Evolutionary conservation across 2,888 invertebrate species (phyloP).

Genomic region (Suillia variegata): DNA sequence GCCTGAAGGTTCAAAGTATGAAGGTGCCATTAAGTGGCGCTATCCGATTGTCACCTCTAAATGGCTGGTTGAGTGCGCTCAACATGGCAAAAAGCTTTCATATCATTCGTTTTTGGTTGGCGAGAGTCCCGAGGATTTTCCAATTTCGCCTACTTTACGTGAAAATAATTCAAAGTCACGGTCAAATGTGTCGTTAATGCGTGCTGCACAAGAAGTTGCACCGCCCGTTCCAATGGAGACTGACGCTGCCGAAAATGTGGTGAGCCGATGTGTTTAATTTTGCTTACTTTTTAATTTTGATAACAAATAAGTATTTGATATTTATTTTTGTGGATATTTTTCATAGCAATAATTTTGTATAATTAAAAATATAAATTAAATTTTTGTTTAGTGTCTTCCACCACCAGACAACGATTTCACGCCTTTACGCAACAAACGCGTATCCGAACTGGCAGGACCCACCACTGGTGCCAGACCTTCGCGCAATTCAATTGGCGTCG

Average conservation of each 20-base stretch:
- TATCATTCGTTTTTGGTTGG: slow-evolving; percentile 68
- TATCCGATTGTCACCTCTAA: slow-evolving; percentile 77
- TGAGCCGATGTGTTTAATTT: background rate
- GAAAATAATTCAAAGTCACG: slow-evolving; percentile 39
- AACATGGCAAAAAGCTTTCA: slow-evolving; percentile 63
- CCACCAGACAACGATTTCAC: too few relatives aligned
- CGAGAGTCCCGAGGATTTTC: slow-evolving; percentile 56
- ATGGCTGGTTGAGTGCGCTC: slow-evolving; percentile 77
- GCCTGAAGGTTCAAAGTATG: slow-evolving; percentile 79
- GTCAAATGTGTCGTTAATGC: too few relatives aligned
- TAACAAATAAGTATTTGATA: too few relatives aligned
- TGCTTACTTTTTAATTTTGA: too few relatives aligned
- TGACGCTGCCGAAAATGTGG: slow-evolving; percentile 36
- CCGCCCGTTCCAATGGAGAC: slow-evolving; percentile 26
- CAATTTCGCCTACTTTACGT: slow-evolving; percentile 40
- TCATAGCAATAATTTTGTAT: too few relatives aligned
- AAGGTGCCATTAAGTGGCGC: slow-evolving; percentile 82
- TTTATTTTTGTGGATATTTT: too few relatives aligned
- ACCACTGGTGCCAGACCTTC: slow-evolving; percentile 26
- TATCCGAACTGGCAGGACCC: slow-evolving; percentile 51
- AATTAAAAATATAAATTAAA: too few relatives aligned
- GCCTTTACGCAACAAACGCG: slow-evolving; percentile 52
- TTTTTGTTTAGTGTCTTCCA: too few relatives aligned
- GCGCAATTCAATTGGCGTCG: slow-evolving; percentile 5
- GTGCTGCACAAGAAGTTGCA: background rate